These are phyloP conservation scores for Clinocottus analis DNA, from an alignment of 2,113 vertebrate species.

Conservation along the genomic window DNA sequence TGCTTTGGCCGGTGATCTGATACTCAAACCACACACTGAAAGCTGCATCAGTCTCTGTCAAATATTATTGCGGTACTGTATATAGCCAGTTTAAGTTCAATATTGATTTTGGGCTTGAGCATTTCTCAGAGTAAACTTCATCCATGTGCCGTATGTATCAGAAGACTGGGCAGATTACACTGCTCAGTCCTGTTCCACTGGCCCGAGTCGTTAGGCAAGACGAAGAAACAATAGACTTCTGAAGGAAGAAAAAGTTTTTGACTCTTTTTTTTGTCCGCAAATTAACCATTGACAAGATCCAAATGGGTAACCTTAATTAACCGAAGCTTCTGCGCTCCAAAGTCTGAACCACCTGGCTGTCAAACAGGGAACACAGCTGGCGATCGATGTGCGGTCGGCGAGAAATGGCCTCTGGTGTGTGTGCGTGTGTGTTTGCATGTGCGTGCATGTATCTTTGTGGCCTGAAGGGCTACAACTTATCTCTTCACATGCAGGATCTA, in stretches of 20 bases:
- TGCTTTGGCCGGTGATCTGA: conserved; percentile 19
- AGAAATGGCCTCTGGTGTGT: conserved; percentile 15
- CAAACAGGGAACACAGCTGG: conserved; percentile 52
- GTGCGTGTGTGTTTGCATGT: conserved; percentile 5
- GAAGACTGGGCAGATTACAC: conserved; percentile 26
- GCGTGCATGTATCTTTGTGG: not conserved
- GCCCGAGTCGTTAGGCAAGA: conserved; percentile 36
- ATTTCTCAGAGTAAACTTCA: conserved; percentile 57
- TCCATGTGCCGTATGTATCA: conserved; percentile 39
- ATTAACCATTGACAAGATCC: conserved; percentile 62
- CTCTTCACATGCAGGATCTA: not conserved
- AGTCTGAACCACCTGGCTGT: conserved; percentile 67
- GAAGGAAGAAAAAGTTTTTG: conserved; percentile 39
- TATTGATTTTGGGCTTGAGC: conserved; percentile 68
- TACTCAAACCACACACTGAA: not conserved
- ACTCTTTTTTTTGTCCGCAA: conserved; percentile 54
- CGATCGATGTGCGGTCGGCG: conserved; percentile 39
- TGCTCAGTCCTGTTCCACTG: conserved; percentile 44
- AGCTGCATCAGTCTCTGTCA: conserved; percentile 55
- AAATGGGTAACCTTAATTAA: conserved; percentile 67
- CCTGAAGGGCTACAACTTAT: not conserved
- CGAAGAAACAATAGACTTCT: conserved; percentile 25
- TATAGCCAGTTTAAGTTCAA: conserved; percentile 64
- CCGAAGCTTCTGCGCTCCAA: conserved; percentile 43
- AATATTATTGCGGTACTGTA: conserved; percentile 69